Base-by-base conservation (phyloP, 2,888 invertebrate species). In the Scaeva pyrastri region DNA sequence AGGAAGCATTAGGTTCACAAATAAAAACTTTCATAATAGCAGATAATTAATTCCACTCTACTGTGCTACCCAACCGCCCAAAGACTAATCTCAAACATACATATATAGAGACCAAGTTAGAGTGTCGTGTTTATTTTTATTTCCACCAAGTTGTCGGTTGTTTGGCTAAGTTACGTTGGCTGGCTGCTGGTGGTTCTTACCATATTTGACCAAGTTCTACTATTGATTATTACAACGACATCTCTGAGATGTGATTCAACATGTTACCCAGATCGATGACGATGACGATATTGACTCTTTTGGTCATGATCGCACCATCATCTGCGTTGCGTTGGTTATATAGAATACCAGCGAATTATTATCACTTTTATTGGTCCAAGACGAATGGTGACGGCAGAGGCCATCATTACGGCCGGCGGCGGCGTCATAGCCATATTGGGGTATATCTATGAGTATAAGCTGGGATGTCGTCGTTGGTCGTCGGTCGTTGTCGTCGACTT, bases 241-340 rank as follows among this genome's bases (percentile, higher is more conserved):
- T 64, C 21, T 21, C 45, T 43, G 5, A 39, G 39, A 39, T 23
- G 41, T 79, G 64, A 66, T 66, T 66, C 64, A 66, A 66, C 64
- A 66, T 19, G 48, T 41, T 73, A 26, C 72, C 70, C 64, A 82
- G 86, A 86, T 86, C 86, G 82, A 78, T 86, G 86, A 82, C 66
- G 66, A 48, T 16, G 31, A 31, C 31, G 31, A 48, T 16, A 14
- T 48, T 48, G 26, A 66, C 74, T 70, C 77, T 86, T 86, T 86
- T 86, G 86, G 86, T 82, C 86, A 82, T 82, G 82, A 86, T 78
- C 86, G 23, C 16, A 82, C 80, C 70, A 73, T 58, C 60, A 45
- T 16, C 62, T 71, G 73, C 43, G 26, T 70, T n/a, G n/a, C n/a
- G n/a, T n/a, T n/a, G n/a, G n/a, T n/a, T n/a, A n/a, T n/a, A n/a